Percentiles rank a stretch among this genome's conserved stretches.
Conservation (phyloP, 1,140 invertebrate genomes). For the Drosophila quadrilineata region DNA sequence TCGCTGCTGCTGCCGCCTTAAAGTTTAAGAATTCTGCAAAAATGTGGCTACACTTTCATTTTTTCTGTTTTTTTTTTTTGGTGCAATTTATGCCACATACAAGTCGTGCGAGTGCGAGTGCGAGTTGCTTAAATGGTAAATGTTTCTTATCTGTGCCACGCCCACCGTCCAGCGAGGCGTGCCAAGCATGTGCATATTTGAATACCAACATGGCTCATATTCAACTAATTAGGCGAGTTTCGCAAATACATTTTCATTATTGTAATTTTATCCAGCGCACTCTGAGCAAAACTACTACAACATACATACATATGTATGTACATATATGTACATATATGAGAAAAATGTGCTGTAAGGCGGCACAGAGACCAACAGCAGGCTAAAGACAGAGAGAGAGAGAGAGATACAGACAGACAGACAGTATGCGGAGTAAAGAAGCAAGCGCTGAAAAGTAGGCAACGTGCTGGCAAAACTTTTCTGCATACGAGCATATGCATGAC, state of each 20-base stretch:
- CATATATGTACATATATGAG: too few species aligned
- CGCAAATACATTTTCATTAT: slow-evolving; percentile 80
- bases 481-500: neutral
- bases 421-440: slow-evolving; percentile 22
- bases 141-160: slow-evolving; percentile 51
- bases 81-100: slow-evolving; percentile 1
- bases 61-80: too few species aligned
- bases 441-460: slow-evolving; percentile 56
- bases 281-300: neutral
- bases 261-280: slow-evolving; percentile 62
- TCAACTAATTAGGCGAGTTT: slow-evolving; percentile 77
- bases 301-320: too few species aligned
- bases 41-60: too few species aligned
- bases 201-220: slow-evolving; percentile 75
- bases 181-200: slow-evolving; percentile 71
- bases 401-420: too few species aligned
- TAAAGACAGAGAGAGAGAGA: neutral
- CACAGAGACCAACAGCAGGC: neutral
- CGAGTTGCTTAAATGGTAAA: neutral
- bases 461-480: slow-evolving; percentile 60
- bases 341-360: too few species aligned
- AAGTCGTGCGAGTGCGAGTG: neutral
- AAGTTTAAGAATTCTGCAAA: slow-evolving; percentile 21
- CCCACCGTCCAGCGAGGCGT: slow-evolving; percentile 8
- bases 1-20: neutral